Base-by-base conservation (phyloP, 37 sponge, comb jelly and placozoan species). In the Geodia barretti region DNA sequence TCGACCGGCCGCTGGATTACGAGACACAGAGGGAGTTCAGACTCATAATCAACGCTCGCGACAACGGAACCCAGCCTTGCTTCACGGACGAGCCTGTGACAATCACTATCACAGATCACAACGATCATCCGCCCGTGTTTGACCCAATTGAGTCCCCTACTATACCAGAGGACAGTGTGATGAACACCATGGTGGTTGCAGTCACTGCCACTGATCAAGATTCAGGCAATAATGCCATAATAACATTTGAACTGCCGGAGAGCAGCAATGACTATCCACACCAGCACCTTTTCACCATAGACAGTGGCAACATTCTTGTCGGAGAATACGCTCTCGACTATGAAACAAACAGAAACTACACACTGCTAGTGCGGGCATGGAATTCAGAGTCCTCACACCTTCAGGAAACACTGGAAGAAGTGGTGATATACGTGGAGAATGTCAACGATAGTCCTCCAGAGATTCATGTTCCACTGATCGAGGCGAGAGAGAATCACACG, bases 111-210 rank as follows among this genome's bases (percentile, higher is more conserved):
- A 4, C 7, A 8, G 83, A 86, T 62, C 17, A 38, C 1, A 87
- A 88, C 39, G 89, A 94, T 64, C 84, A 94, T 71, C 31, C 60
- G 2, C 95, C 95, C 2, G 79, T 83, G n/a, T 84, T 94, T 61
- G 35, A 64, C 41, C 72, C 83, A 54, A 25, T 64, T 2, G 30
- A 78, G 0, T 21, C 19, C 20, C 54, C 54, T 47, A 47, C 54
- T 17, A 0, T 79, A 11, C 47, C 76, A 0, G 76, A 87, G 23
- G 38, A 78, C 36, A 3, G 35, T 9, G 0, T 33, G 0, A 26
- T 33, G 3, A 73, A 71, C 37, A 47, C 73, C 4, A 42, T 35
- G 0, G 41, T 88, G 3, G 47, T 61, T 1, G 19, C 24, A 0
- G 2, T 88, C 2, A 21, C 20, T 17, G 83, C 89, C 3, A 82